Conservation (phyloP, 2,113 vertebrate species). For the Bufo bufo region DNA sequence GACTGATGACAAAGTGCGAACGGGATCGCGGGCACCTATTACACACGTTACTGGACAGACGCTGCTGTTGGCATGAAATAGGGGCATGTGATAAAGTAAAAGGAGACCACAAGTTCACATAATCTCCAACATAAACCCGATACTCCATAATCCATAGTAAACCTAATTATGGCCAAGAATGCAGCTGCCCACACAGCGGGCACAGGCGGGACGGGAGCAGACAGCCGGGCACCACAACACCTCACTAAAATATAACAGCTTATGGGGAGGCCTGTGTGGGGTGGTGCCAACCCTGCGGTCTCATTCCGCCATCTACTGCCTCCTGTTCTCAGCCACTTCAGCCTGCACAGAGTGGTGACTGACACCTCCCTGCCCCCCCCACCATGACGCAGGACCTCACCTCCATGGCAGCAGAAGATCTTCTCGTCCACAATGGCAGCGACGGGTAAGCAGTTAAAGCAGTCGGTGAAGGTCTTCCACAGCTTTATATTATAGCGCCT, state of each 20-base stretch:
- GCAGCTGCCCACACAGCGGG: neutral
- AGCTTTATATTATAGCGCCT: constrained; percentile 97
- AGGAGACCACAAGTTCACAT: neutral
- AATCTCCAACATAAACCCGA: neutral
- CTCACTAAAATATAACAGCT: too few species aligned
- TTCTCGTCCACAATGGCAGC: constrained; percentile 97
- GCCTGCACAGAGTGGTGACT: too few species aligned
- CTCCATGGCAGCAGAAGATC: constrained; percentile 98
- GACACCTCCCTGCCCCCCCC: too few species aligned
- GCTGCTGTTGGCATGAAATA: too few species aligned
- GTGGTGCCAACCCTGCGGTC: too few species aligned
- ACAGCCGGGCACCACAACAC: neutral
- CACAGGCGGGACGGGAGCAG: neutral
- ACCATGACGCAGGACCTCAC: constrained; percentile 66
- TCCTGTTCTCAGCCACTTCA: neutral
- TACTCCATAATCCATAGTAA: neutral
- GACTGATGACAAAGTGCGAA: too few species aligned
- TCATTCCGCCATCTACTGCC: neutral
- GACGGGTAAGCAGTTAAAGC: constrained; percentile 96
- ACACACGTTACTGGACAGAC: too few species aligned
- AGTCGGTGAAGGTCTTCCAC: constrained; percentile 98
- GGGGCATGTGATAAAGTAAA: too few species aligned
- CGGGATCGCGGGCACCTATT: too few species aligned
- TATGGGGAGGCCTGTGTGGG: too few species aligned
- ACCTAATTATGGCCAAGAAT: neutral